A percentile compares a stretch with the other conserved stretches of the same genome.
Evolutionary conservation across 2,888 invertebrate genomes (phyloP).

Genomic region (Oegoconia quadripuncta): DNA sequence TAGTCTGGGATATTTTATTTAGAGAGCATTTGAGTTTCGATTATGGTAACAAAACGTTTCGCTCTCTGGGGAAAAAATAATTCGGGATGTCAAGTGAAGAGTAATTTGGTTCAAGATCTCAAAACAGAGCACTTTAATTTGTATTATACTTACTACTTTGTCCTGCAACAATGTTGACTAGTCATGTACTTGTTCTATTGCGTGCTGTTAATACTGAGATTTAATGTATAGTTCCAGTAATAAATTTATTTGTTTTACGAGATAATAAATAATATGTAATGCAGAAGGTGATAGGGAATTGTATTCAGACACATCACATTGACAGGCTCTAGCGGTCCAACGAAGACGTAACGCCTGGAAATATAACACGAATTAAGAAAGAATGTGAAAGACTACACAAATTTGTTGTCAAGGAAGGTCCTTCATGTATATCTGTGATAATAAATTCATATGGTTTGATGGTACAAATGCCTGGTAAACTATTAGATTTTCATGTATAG

Average conservation of each 20-base stretch:
- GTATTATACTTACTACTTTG: not conserved
- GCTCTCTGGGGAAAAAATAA: slow-evolving; percentile 59
- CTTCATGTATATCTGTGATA: slow-evolving; percentile 16
- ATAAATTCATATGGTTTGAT: slow-evolving; percentile 8
- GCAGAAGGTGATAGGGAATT: no score
- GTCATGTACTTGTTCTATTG: no score
- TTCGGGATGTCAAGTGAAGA: slow-evolving; percentile 75
- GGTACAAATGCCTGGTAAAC: slow-evolving; percentile 6
- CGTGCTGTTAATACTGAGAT: no score
- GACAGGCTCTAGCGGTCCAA: no score
- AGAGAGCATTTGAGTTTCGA: slow-evolving; percentile 49
- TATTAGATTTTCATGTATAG: not conserved
- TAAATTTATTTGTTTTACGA: no score
- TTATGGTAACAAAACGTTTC: slow-evolving; percentile 34
- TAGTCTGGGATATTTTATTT: slow-evolving; percentile 47
- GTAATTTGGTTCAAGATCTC: slow-evolving; percentile 47
- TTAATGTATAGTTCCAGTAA: no score
- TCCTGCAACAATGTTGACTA: no score
- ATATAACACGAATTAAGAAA: no score
- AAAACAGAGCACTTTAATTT: not conserved
- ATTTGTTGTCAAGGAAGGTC: not conserved
- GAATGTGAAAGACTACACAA: no score
- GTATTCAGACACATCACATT: no score
- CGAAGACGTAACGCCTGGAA: no score
- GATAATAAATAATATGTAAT: no score